Base-by-base conservation (phyloP, 2,888 invertebrate species). In the Lasioglossum zephyrum region DNA sequence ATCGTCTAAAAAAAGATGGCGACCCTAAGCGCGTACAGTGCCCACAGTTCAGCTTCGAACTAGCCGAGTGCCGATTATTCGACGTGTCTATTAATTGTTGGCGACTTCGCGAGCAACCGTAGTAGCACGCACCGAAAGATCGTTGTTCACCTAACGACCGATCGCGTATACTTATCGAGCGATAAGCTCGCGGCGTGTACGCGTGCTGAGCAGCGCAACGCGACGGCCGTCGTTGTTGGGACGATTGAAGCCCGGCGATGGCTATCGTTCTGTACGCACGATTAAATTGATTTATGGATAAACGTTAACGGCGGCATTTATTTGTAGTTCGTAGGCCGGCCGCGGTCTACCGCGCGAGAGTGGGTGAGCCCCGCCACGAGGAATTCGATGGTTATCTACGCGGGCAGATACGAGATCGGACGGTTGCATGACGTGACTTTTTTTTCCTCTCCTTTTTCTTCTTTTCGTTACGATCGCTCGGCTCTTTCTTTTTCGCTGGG, bases 221-320 rank as follows among this genome's bases (percentile, higher is more conserved):
- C 36, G 44, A 81, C 79, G 77, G 79, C 9, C 22, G 4, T 4
- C 66, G 63, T 82, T 69, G 79, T 82, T 81, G 81, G 89, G 90
- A 92, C 92, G 92, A 92, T 92, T 92, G 91, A 60, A 77, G 81
- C 85, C 53, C 60, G 73, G 47, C 87, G 90, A 91, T 91, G 84
- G 81, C 84, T 90, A 91, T 91, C 91, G 83, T 85, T 85, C 78
- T 78, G 88, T 92, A 91, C 88, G 92, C 92, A 89, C 92, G 93
- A 92, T 93, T 93, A 92, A 92, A 91, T 92, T 93, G 93, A 93
- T 93, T 93, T 93, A 93, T 92, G 88, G 79, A 47, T 85, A 91
- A 92, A 88, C 84, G 91, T 91, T 92, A 89, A 84, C 89, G 88
- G 88, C 88, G 88, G 89, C 81, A 87, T 91, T 88, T 79, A 91